Evolutionary conservation across 2,888 invertebrate genomes (phyloP), one percentile per base, ranked within the genome.

Genomic region (Brachylomia viminalis): DNA sequence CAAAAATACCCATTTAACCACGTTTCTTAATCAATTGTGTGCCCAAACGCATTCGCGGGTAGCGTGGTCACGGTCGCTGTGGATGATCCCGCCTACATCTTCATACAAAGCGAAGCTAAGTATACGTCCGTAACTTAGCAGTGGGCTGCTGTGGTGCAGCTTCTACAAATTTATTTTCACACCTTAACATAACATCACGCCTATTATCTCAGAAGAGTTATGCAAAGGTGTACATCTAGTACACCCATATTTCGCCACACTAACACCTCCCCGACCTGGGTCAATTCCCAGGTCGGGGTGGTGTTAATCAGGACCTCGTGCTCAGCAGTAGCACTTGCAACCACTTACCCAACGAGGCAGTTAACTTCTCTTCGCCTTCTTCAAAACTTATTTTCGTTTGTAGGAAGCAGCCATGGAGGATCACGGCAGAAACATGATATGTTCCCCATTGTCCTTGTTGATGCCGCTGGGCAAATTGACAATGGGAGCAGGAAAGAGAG

Each of bases 391-490:
- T 56, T 38, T 59, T 69, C 5, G 0, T 67, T 87, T 87, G 42
- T 80, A 93, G 93, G 80, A 86, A 74, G 87, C 88, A 49, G 89
- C 89, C 0, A 30, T 89, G 6, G 1, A 42, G 0, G 66, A 87
- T 0, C 68, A 81, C 0, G 59, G 73, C 2, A 66, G 76, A 1
- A 92, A 90, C 79, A 75, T 90, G 33, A 81, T 94, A 20, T 95
- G 94, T 83, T 95, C 95, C 0, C 95, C 95, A 5, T 4, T 94
- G 8, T 92, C 94, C 7, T 93, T 92, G 0, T 49, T 95, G 11
- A 72, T 95, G 66, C 93, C 94, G 0, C 75, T 95, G 4, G 94
- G 91, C 0, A 94, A 94, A 79, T 75, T 95, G 23, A 88, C 89
- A 1, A 68, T 95, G 1, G 95, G 94, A 8, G 92, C 94, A 2